phyloP scores from a whole-genome alignment of 2,113 vertebrate genomes.

The Turdus rufiventris region DNA sequence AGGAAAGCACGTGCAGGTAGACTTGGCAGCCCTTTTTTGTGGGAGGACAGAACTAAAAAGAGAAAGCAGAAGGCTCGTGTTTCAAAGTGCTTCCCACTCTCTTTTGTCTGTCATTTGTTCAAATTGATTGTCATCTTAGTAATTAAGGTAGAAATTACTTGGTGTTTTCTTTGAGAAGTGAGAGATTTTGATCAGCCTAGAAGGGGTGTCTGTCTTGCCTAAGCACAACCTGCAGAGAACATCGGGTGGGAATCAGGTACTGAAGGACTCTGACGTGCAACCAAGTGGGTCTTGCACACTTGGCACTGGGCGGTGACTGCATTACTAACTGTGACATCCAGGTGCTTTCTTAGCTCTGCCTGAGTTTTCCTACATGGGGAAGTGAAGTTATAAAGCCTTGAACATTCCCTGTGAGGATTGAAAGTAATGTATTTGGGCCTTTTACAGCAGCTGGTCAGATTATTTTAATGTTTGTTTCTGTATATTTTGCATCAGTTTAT shows the following conservation, averaged over 20 bases:
- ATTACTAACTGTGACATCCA: background rate
- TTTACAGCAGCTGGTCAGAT: background rate
- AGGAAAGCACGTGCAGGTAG: background rate
- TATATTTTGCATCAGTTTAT: background rate
- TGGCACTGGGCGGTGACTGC: accelerated
- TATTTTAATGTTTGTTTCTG: background rate
- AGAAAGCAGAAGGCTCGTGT: background rate
- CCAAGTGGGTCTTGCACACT: background rate
- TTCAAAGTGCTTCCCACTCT: constrained; percentile 7
- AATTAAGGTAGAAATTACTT: constrained; percentile 15
- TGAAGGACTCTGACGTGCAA: background rate
- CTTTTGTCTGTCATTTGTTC: background rate
- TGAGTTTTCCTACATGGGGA: background rate
- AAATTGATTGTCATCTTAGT: background rate
- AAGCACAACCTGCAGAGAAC: background rate
- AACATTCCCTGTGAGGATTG: background rate
- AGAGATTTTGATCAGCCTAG: background rate
- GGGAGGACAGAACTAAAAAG: background rate
- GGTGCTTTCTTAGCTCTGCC: background rate
- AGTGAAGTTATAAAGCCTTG: background rate
- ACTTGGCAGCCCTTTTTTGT: background rate
- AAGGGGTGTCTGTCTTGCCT: background rate
- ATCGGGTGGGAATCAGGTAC: background rate
- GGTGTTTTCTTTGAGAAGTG: background rate
- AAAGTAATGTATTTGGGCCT: background rate